Evolutionary conservation across 2,888 invertebrate species (phyloP).

Genomic region (Creontiades dilutus): DNA sequence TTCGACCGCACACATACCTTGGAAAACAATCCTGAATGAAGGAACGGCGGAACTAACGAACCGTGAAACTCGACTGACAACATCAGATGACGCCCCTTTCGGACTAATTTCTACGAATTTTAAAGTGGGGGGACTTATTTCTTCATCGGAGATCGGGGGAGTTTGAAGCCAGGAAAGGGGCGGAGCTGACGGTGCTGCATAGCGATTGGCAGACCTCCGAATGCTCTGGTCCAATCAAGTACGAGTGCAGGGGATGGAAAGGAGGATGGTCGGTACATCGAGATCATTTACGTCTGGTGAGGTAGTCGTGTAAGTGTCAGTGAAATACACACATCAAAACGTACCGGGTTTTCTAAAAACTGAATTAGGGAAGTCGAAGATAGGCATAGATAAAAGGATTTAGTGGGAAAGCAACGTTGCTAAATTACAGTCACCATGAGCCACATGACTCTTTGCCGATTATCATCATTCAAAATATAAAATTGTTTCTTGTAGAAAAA

Average conservation of each 20-base stretch:
- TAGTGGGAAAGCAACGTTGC: too few species aligned
- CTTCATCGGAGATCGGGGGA: background rate
- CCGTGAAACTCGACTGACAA: constrained; percentile 41
- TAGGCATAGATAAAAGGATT: too few species aligned
- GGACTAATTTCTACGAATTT: constrained; percentile 27
- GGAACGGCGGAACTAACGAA: constrained; percentile 37
- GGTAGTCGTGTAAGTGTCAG: too few species aligned
- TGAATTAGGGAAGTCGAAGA: too few species aligned
- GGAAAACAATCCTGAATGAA: background rate
- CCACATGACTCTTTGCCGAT: too few species aligned
- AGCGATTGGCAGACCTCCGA: background rate
- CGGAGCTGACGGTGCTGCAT: background rate
- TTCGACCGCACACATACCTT: constrained; percentile 5
- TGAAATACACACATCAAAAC: too few species aligned
- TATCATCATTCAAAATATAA: too few species aligned
- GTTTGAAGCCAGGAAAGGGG: background rate
- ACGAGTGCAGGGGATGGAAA: background rate
- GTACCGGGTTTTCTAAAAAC: too few species aligned
- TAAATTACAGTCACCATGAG: too few species aligned
- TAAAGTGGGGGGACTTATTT: background rate
- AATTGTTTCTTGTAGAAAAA: too few species aligned
- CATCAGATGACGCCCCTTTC: constrained; percentile 43
- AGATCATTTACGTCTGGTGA: too few species aligned
- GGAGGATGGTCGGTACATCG: background rate
- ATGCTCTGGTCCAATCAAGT: background rate